Percentiles rank a stretch among this genome's conserved stretches.
Evolutionary conservation across 2,888 invertebrate species (phyloP).

Genomic region (Tholera decimalis): DNA sequence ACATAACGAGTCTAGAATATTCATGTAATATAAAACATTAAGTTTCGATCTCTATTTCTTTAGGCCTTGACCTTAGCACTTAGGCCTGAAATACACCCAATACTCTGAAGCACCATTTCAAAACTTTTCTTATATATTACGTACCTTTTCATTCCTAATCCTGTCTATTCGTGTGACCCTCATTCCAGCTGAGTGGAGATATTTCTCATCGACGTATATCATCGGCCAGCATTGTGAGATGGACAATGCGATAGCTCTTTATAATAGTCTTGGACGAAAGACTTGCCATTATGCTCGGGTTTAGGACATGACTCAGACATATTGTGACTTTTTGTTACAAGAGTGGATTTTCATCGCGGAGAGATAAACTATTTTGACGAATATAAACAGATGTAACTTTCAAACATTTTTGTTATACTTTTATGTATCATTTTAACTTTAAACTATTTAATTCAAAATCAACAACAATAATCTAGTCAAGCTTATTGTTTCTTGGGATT

Average conservation of each 20-base stretch:
- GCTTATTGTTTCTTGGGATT: not conserved
- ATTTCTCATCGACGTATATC: slow-evolving; percentile 76
- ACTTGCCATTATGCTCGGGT: slow-evolving; percentile 54
- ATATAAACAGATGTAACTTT: slow-evolving; percentile 26
- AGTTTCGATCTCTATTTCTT: slow-evolving; percentile 50
- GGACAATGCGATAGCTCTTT: slow-evolving; percentile 66
- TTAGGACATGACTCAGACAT: slow-evolving; percentile 55
- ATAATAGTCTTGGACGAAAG: slow-evolving; percentile 61
- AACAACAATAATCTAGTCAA: not conserved
- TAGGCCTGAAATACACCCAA: slow-evolving; percentile 49
- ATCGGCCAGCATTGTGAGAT: slow-evolving; percentile 67
- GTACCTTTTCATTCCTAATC: slow-evolving; percentile 74
- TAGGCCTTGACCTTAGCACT: slow-evolving; percentile 7
- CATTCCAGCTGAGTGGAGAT: slow-evolving; percentile 75
- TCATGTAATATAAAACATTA: slow-evolving; percentile 44
- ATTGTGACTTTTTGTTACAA: slow-evolving; percentile 57
- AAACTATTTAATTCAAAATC: not conserved
- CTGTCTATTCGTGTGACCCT: slow-evolving; percentile 76
- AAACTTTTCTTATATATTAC: slow-evolving; percentile 65
- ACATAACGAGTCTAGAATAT: slow-evolving; percentile 6
- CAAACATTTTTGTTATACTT: slow-evolving; percentile 2
- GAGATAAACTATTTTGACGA: slow-evolving; percentile 30
- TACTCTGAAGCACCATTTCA: slow-evolving; percentile 60
- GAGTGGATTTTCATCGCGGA: slow-evolving; percentile 45
- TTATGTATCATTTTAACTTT: not conserved